A percentile compares a stretch with the other conserved stretches of the same genome.
Evolutionary conservation across 1,140 invertebrate species (phyloP).

Genomic region (Eumeta japonica): DNA sequence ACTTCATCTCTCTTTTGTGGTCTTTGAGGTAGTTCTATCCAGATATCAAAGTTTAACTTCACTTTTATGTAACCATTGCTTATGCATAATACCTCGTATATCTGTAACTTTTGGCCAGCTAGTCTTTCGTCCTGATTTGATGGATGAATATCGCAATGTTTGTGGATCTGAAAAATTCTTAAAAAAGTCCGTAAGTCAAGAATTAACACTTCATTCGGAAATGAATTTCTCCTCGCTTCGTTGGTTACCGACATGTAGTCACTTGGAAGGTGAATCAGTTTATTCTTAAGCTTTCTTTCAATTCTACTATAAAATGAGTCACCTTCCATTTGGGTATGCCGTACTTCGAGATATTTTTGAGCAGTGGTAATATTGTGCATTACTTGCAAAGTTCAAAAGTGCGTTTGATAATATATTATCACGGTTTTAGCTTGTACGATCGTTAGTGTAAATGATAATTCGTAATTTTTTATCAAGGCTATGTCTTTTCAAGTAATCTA

Average conservation of each 20-base stretch:
- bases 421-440: conserved; percentile 30
- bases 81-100: conserved; percentile 8
- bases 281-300: conserved; percentile 9
- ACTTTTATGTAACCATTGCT: too few relatives aligned
- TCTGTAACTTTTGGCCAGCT: conserved; percentile 10
- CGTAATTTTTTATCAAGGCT: conserved; percentile 8
- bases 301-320: conserved; percentile 31
- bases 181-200: conserved; percentile 9
- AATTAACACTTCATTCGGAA: conserved; percentile 9
- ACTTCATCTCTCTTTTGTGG: neutral
- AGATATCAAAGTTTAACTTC: too few relatives aligned
- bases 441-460: conserved; percentile 29
- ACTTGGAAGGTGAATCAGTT: conserved; percentile 9
- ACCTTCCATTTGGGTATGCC: conserved; percentile 48
- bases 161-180: conserved; percentile 11
- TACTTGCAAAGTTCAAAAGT: conserved; percentile 18
- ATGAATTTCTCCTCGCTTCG: conserved; percentile 7
- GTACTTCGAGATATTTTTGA: conserved; percentile 41
- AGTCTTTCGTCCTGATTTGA: conserved; percentile 13
- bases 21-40: neutral
- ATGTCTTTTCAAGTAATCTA: conserved; percentile 21
- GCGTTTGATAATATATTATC: conserved; percentile 33
- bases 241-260: conserved; percentile 9
- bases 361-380: conserved; percentile 22
- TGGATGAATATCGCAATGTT: conserved; percentile 9